phyloP scores from a whole-genome alignment of 1,140 invertebrate species.

The Trichogramma pretiosum region DNA sequence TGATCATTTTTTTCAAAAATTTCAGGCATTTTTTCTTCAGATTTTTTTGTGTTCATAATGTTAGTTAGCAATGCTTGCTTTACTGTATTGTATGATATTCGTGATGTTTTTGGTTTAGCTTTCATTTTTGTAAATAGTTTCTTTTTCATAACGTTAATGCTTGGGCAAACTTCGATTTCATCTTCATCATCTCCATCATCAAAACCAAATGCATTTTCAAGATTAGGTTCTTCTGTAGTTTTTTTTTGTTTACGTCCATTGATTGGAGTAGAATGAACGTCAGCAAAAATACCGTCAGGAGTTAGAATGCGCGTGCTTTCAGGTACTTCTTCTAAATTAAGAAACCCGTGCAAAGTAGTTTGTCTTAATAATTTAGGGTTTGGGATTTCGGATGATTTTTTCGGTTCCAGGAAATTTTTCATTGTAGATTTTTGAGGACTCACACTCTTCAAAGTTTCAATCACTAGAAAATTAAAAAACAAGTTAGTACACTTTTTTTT shows the following conservation, averaged over 20 bases:
- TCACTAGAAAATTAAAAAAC: no score
- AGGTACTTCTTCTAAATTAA: conserved; percentile 29
- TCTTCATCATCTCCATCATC: conserved; percentile 19
- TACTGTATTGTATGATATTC: conserved; percentile 21
- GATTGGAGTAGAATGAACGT: conserved; percentile 24
- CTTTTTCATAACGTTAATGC: no score
- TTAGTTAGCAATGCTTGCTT: conserved; percentile 17
- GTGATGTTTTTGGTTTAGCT: conserved; percentile 7
- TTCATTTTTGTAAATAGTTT: conserved; percentile 10
- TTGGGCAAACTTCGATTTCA: no score
- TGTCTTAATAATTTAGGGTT: conserved; percentile 22
- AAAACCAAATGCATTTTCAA: conserved; percentile 31
- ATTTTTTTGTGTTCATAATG: conserved; percentile 7
- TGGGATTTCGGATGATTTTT: conserved; percentile 13
- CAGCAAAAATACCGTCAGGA: conserved; percentile 30
- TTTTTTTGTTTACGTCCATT: conserved; percentile 15
- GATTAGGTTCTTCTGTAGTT: conserved; percentile 1
- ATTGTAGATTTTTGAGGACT: no score
- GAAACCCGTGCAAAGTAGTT: conserved; percentile 30
- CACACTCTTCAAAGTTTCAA: no score
- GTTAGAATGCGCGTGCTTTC: conserved; percentile 24
- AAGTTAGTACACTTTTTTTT: conserved; percentile 21
- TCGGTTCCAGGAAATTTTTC: no score
- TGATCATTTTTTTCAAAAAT: conserved; percentile 2
- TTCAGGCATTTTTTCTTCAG: background rate